Evolutionary conservation across 1,140 invertebrate genomes (phyloP).

Genomic region (Plutomurus gul): DNA sequence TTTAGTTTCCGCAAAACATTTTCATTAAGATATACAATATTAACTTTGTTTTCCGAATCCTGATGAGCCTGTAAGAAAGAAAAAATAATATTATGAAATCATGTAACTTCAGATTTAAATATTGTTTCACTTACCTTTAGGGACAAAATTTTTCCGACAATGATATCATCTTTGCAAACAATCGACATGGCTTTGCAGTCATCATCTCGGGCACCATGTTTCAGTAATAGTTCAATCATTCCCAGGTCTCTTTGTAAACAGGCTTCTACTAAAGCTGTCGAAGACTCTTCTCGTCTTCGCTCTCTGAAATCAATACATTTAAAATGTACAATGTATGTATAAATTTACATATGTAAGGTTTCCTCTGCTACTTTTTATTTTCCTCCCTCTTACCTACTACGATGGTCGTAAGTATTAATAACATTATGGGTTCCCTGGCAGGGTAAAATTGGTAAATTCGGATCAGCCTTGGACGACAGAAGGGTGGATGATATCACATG

Average conservation of each 20-base stretch:
- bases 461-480: conserved; percentile 66
- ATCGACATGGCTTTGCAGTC: conserved; percentile 79
- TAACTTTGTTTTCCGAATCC: conserved; percentile 56
- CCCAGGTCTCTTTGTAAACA: conserved; percentile 68
- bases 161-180: conserved; percentile 70
- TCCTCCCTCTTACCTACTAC: not conserved
- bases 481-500: conserved; percentile 74
- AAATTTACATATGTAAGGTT: not conserved
- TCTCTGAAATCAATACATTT: not conserved
- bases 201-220: conserved; percentile 84
- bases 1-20: conserved; percentile 43
- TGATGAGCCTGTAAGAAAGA: conserved; percentile 52
- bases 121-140: conserved; percentile 64
- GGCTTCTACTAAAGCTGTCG: conserved; percentile 72
- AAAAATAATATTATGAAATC: not conserved
- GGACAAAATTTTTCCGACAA: conserved; percentile 75
- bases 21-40: conserved; percentile 45
- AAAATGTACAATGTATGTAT: not conserved
- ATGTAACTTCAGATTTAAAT: not conserved
- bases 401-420: conserved; percentile 16
- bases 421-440: not conserved
- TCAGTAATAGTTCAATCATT: conserved; percentile 75
- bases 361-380: not conserved
- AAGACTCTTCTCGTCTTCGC: conserved; percentile 8
- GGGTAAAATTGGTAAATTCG: conserved; percentile 58